Evolutionary conservation across 2,113 vertebrate species (phyloP), one percentile per base, ranked within the genome.

Genomic region (Bettongia penicillata): DNA sequence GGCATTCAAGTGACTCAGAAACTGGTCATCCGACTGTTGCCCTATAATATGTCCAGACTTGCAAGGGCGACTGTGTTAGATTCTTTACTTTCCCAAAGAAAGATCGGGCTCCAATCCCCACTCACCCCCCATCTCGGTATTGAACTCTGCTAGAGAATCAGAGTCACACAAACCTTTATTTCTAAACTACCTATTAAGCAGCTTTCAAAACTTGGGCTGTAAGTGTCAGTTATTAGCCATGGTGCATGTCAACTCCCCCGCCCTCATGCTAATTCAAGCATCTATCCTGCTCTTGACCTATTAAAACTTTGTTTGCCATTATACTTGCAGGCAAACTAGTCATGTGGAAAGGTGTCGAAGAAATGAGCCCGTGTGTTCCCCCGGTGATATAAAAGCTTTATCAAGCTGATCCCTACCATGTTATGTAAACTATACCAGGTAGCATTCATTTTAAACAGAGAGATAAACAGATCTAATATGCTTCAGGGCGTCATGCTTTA

Each of bases 391-490:
- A 98, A 98, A 98, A 97, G 98, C 98, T 99, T 99, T 99, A 99
- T 99, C 99, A 98, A 98, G 98, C 98, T 97, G 98, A 99, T 99
- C 98, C 98, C 98, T 99, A 98, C 98, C 98, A 98, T 98, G 98
- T 99, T 99, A 98, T 98, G 99, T 99, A 99, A 99, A 99, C 98
- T 97, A 97, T 98, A 98, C 96, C 98, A 98, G 98, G 98, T 98
- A 99, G 97, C 0, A 95, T 97, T 99, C 98, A 9, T 98, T 99
- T 98, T 98, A 98, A 99, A 99, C 98, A 98, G 98, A 98, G 98
- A 98, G 98, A 98, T 99, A 99, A 99, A 99, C 98, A 99, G 98
- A 99, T 98, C 98, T 99, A 98, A 98, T 98, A 98, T 96, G 98
- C 99, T 98, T 98, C 98, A 98, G 98, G 99, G 98, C 98, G 0